These are phyloP conservation scores for Drosophila heteroneura DNA, from an alignment of 2,888 invertebrate species.

Conservation along the genomic window DNA sequence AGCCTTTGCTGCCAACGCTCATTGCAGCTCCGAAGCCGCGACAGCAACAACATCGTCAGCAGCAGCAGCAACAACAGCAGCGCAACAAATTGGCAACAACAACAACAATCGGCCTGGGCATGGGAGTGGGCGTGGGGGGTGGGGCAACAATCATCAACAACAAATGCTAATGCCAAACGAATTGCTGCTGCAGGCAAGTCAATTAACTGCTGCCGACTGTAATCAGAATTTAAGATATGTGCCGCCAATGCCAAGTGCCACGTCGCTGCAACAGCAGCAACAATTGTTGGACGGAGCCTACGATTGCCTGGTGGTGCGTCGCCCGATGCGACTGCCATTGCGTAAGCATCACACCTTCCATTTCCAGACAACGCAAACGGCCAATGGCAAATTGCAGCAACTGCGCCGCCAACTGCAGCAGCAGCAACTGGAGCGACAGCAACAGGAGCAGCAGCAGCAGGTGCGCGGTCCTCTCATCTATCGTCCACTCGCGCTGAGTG, in stretches of 20 bases:
- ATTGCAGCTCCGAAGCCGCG: constrained; percentile 67
- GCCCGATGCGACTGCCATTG: constrained; percentile 83
- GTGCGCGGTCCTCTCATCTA: constrained; percentile 77
- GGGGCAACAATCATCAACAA: constrained; percentile 59
- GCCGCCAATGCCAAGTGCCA: constrained; percentile 51
- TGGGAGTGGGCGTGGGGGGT: constrained; percentile 38
- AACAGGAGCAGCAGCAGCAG: constrained; percentile 37
- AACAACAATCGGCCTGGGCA: constrained; percentile 46
- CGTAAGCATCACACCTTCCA: constrained; percentile 86
- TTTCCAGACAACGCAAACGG: constrained; percentile 84
- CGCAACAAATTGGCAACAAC: constrained; percentile 63
- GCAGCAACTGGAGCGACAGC: constrained; percentile 55
- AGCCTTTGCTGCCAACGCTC: constrained; percentile 64
- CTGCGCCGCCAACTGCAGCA: constrained; percentile 68
- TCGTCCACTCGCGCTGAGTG: constrained; percentile 80
- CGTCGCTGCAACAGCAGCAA: constrained; percentile 30
- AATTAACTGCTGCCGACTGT: constrained; percentile 61
- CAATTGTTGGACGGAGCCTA: constrained; percentile 37
- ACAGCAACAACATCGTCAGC: constrained; percentile 64
- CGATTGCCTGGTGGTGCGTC: constrained; percentile 70
- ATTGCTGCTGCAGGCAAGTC: constrained; percentile 64
- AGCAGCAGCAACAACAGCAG: constrained; percentile 52
- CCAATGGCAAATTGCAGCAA: constrained; percentile 81
- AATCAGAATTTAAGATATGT: constrained; percentile 72
- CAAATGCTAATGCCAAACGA: constrained; percentile 70